Conservation (phyloP, 2,888 invertebrate species). For the Ceriagrion tenellum region DNA sequence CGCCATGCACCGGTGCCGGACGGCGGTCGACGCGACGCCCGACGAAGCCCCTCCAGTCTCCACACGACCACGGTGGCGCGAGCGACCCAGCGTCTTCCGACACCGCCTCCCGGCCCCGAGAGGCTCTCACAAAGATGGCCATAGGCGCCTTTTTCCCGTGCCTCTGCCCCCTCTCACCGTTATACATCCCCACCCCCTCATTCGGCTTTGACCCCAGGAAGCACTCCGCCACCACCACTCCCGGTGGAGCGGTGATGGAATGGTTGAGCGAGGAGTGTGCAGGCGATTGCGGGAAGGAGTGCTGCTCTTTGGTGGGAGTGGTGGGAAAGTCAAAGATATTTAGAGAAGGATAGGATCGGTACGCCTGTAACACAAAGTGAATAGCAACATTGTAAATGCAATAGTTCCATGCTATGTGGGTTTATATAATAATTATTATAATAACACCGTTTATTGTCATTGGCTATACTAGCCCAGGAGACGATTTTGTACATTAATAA, state of each 20-base stretch:
- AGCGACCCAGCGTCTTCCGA: neutral
- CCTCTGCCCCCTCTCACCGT: neutral
- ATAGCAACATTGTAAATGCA: no score
- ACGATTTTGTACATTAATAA: no score
- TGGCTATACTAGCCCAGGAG: no score
- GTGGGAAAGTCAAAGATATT: no score
- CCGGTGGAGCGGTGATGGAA: no score
- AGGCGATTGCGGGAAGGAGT: neutral
- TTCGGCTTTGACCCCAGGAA: constrained; percentile 63
- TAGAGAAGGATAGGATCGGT: no score
- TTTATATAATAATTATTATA: no score
- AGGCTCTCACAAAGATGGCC: constrained; percentile 45
- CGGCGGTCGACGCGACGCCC: neutral
- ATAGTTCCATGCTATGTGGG: no score
- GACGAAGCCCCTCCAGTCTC: neutral
- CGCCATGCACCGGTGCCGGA: neutral
- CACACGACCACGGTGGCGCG: neutral
- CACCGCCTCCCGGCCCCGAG: neutral
- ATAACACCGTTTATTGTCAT: no score
- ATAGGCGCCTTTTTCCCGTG: constrained; percentile 47
- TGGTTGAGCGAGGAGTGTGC: neutral
- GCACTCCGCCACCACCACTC: neutral
- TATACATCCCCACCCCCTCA: constrained; percentile 33
- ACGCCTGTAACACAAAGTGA: no score
- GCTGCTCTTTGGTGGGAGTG: no score